These are phyloP conservation scores for Metallyticus violacea DNA, from an alignment of 2,888 invertebrate species.

Conservation along the genomic window DNA sequence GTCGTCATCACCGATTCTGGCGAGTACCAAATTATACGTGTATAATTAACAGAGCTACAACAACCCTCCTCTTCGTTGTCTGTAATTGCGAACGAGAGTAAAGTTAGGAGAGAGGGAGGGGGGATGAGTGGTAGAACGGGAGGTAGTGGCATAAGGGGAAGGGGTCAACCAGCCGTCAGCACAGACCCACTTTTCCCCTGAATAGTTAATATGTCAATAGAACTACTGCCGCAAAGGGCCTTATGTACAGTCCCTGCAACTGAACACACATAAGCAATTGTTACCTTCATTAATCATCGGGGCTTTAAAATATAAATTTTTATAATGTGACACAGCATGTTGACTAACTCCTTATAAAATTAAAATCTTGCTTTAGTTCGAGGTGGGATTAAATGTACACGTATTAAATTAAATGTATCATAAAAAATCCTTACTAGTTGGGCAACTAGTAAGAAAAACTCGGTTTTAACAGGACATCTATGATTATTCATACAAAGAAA, in stretches of 20 bases:
- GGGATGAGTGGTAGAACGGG: no score
- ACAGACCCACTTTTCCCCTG: not conserved
- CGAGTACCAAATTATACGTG: conserved; percentile 25
- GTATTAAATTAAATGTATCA: no score
- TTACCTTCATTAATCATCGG: not conserved
- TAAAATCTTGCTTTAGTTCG: no score
- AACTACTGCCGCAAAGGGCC: not conserved
- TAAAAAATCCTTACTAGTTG: no score
- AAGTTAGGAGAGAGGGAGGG: not conserved
- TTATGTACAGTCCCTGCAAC: not conserved
- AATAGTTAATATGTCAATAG: conserved; percentile 31
- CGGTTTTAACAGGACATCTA: no score
- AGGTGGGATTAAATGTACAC: no score
- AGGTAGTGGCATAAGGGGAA: no score
- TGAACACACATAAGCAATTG: not conserved
- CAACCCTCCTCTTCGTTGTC: not conserved
- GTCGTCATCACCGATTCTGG: conserved; percentile 16
- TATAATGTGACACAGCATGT: no score
- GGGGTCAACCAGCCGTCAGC: not conserved
- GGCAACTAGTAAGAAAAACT: no score
- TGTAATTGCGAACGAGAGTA: conserved; percentile 18
- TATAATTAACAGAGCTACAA: conserved; percentile 17
- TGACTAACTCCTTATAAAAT: no score
- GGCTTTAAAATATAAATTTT: no score
- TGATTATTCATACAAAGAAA: no score